Conservation (phyloP, 2,888 invertebrate genomes). For the Scaptomyza reducta region DNA sequence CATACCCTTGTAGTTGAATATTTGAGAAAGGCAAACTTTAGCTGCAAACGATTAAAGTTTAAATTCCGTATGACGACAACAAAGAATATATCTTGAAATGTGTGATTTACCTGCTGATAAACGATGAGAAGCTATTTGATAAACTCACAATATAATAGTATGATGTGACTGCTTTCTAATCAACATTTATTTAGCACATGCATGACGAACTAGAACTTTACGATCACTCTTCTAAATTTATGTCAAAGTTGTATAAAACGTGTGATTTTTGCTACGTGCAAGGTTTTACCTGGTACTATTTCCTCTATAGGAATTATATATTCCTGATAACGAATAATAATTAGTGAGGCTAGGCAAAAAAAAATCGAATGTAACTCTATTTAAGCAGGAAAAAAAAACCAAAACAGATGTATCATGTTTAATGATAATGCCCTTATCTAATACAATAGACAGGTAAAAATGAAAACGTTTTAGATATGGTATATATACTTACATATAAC, state of each 20-base stretch:
- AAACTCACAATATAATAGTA: neutral
- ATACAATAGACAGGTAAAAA: conserved; percentile 56
- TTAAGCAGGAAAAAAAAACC: conserved; percentile 9
- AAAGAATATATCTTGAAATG: neutral
- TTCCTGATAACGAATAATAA: conserved; percentile 41
- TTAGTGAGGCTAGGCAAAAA: conserved; percentile 23
- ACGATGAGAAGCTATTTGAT: conserved; percentile 1
- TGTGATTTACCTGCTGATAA: neutral
- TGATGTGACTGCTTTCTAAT: conserved; percentile 6
- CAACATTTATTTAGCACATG: conserved; percentile 1
- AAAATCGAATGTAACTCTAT: conserved; percentile 3
- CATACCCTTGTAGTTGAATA: neutral
- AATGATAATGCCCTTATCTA: conserved; percentile 68
- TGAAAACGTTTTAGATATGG: conserved; percentile 36
- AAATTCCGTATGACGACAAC: neutral
- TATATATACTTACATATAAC: neutral
- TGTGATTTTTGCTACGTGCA: neutral
- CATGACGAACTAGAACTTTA: conserved; percentile 9
- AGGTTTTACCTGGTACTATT: conserved; percentile 1
- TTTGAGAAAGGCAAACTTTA: no score
- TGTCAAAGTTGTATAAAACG: conserved; percentile 17
- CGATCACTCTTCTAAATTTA: neutral
- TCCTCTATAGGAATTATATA: conserved; percentile 5
- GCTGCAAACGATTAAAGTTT: neutral
- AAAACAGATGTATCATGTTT: conserved; percentile 72